Percentiles rank a stretch among this genome's conserved stretches.
phyloP scores from a whole-genome alignment of 2,113 vertebrate genomes.

The Heterocephalus glaber region DNA sequence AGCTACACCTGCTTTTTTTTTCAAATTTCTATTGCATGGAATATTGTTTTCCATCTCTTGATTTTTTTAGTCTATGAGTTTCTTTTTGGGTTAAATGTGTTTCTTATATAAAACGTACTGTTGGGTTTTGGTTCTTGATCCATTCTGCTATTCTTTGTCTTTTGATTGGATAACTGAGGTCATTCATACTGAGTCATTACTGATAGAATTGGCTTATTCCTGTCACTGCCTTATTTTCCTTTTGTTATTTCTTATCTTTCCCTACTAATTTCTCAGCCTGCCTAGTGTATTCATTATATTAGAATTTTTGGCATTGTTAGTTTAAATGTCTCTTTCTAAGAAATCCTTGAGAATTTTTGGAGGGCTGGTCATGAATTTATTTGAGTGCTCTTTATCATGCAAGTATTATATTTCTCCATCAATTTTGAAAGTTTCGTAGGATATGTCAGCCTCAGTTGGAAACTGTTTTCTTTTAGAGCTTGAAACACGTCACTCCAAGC shows the following conservation, averaged over 20 bases:
- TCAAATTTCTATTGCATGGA: not conserved
- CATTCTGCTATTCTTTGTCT: not conserved
- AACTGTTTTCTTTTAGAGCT: not conserved
- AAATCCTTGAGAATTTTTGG: not conserved
- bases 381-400: not conserved
- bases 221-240: not conserved
- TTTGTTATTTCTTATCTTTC: not conserved
- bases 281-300: not conserved
- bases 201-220: not conserved
- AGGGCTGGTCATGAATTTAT: not conserved
- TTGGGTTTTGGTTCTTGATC: not conserved
- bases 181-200: not conserved
- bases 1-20: not conserved
- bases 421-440: not conserved
- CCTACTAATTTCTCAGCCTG: not conserved
- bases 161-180: not conserved
- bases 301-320: not conserved
- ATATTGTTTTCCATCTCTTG: not conserved
- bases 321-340: not conserved
- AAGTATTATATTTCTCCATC: not conserved
- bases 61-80: not conserved
- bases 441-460: not conserved
- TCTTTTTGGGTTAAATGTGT: not conserved
- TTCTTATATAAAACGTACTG: not conserved
- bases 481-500: not conserved